Percentiles rank a stretch among this genome's conserved stretches.
Conservation (phyloP, 2,113 vertebrate genomes). For the Marcusenius ussheri region DNA sequence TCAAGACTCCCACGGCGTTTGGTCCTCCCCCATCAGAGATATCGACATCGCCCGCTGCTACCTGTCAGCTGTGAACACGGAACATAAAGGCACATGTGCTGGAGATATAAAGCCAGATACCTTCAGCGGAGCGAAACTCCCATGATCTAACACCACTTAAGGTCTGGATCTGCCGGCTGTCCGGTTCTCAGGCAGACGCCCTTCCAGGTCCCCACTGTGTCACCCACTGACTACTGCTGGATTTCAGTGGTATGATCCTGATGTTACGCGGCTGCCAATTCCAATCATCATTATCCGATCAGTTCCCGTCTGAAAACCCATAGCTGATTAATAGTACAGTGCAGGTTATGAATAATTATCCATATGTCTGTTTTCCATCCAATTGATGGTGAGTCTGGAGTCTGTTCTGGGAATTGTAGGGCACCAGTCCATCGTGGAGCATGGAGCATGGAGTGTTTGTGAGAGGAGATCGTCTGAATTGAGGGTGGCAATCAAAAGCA, state of each 20-base stretch:
- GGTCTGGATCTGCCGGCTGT: too few relatives aligned
- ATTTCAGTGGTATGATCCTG: neutral
- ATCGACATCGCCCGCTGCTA: neutral
- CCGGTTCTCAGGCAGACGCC: too few relatives aligned
- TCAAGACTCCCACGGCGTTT: neutral
- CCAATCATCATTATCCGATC: neutral
- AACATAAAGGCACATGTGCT: neutral
- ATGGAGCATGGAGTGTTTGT: neutral
- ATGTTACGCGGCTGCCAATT: neutral
- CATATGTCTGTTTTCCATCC: neutral
- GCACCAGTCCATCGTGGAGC: neutral
- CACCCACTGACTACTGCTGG: too few relatives aligned
- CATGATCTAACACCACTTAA: neutral
- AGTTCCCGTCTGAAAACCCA: conserved; percentile 59
- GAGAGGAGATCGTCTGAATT: neutral
- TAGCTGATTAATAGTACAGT: conserved; percentile 72
- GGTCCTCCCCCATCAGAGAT: neutral
- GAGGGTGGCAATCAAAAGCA: neutral
- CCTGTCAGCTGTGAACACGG: neutral
- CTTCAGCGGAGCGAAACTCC: neutral
- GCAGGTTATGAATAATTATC: neutral
- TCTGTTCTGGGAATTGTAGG: neutral
- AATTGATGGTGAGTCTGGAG: neutral
- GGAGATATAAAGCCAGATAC: neutral
- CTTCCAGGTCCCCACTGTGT: too few relatives aligned